Conservation (phyloP, 2,888 invertebrate species). For the Euplexia lucipara region DNA sequence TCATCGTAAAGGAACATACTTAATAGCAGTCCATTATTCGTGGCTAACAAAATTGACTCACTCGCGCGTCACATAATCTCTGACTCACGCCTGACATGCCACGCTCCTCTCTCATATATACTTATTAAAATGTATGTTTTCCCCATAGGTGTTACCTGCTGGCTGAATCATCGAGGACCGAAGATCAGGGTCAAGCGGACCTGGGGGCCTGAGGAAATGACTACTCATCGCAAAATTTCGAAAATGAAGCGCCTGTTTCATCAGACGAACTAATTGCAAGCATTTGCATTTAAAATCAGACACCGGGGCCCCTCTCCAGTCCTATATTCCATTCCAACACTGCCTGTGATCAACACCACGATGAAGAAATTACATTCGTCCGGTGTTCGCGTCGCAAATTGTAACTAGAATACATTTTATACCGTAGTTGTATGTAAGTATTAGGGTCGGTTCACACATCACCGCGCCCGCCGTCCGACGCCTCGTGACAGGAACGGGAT, state of each 20-base stretch:
- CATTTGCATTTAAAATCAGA: constrained; percentile 24
- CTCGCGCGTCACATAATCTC: constrained; percentile 65
- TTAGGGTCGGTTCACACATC: constrained; percentile 61
- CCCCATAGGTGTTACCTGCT: constrained; percentile 82
- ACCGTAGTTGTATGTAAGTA: constrained; percentile 63
- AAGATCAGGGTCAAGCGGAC: constrained; percentile 67
- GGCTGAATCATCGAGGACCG: constrained; percentile 77
- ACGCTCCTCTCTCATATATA: constrained; percentile 75
- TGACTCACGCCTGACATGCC: constrained; percentile 72
- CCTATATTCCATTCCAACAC: constrained; percentile 82
- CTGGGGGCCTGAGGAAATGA: constrained; percentile 53
- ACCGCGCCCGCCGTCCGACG: constrained; percentile 35
- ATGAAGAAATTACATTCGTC: constrained; percentile 87
- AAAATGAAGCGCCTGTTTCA: constrained; percentile 36
- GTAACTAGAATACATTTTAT: constrained; percentile 71
- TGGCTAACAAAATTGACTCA: constrained; percentile 83
- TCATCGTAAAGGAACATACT: constrained; percentile 67
- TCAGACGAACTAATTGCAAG: constrained; percentile 37
- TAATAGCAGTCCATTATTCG: constrained; percentile 63
- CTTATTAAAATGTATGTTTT: constrained; percentile 77
- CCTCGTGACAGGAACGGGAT: constrained; percentile 56
- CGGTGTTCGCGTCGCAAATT: constrained; percentile 84
- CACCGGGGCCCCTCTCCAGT: constrained; percentile 60
- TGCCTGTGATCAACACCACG: constrained; percentile 85
- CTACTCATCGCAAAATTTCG: constrained; percentile 25